These are phyloP conservation scores for Adelognathus sp. DNA, from an alignment of 2,888 invertebrate genomes.

Conservation along the genomic window DNA sequence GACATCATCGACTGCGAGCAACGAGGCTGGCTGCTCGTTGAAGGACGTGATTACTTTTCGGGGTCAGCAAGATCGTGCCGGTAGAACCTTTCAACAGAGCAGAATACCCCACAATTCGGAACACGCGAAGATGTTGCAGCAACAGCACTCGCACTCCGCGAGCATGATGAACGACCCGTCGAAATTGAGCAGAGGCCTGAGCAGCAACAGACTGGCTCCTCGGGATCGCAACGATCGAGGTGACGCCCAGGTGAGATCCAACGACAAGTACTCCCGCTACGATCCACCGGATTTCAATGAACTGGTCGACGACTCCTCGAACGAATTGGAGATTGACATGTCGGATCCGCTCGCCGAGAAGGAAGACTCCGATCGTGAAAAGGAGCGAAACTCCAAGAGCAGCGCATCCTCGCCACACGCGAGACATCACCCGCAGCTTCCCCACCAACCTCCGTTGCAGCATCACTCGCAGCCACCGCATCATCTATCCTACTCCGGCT, in stretches of 20 bases:
- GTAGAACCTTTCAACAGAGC: conserved; percentile 67
- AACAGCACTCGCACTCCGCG: conserved; percentile 78
- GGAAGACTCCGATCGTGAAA: conserved; percentile 84
- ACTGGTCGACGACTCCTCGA: conserved; percentile 88
- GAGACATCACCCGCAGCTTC: conserved; percentile 66
- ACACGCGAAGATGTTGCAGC: conserved; percentile 70
- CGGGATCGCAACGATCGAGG: conserved; percentile 71
- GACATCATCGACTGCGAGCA: conserved; percentile 83
- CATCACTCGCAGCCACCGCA: conserved; percentile 72
- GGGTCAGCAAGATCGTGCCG: conserved; percentile 77
- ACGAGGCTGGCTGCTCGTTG: conserved; percentile 85
- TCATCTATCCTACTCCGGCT: conserved; percentile 79
- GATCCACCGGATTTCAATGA: conserved; percentile 90
- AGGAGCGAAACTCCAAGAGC: conserved; percentile 79
- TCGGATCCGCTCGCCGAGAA: conserved; percentile 87
- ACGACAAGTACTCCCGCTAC: conserved; percentile 84
- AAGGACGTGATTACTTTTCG: conserved; percentile 85
- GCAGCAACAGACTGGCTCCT: conserved; percentile 62
- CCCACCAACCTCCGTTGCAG: conserved; percentile 61
- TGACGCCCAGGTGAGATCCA: conserved; percentile 61
- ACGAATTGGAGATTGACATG: conserved; percentile 91
- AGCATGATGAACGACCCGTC: conserved; percentile 73
- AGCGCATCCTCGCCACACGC: conserved; percentile 68
- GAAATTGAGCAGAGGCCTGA: conserved; percentile 64
- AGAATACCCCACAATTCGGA: conserved; percentile 63